Evolutionary conservation across 2,797 vertebrate genomes (phyloP), one percentile per base, ranked within the genome.

Genomic region (Eulemur rubriventer): DNA sequence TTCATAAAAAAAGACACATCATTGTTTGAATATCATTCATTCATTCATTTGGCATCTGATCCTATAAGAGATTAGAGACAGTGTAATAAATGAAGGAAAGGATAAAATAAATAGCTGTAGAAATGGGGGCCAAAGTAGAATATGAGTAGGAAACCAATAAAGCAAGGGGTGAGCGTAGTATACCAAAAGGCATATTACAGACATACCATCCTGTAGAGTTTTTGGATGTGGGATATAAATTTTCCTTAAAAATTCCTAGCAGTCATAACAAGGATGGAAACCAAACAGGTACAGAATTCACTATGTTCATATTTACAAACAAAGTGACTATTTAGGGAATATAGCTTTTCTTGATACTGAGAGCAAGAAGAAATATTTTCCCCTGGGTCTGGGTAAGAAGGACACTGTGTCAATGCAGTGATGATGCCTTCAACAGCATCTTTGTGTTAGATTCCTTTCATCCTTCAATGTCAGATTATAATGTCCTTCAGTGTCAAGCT

Each of bases 401-500:
- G 70, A 97, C 24, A 59, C 26, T 69, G 43, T 84, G 61, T 92
- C 55, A 78, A 28, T 11, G 28, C 22, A 78, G 85, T 81, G 28
- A 55, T 63, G 78, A 57, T 50, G 38, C 48, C 61, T 92, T 79
- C 89, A 48, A 65, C 22, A 92, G 76, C 38, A 67, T 55, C 84
- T 95, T 84, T 52, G 69, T 92, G 75, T 38, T 79, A 17, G 76
- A 86, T 75, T 84, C 84, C 63, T 91, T 96, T 84, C 35, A 38
- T 57, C 84, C 43, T 86, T 92, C 80, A 83, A 0, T 16, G 50
- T 84, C 89, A 83, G 59, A 94, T 80, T 65, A 82, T 67, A 82
- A 59, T 88, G 96, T 89, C 70, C 59, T 92, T 96, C 91, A 24
- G 1, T n/a, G 87, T 91, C 85, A 95, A 78, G 72, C 48, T 78